Conservation (phyloP, 2,888 invertebrate species). For the Hylaea fasciaria region DNA sequence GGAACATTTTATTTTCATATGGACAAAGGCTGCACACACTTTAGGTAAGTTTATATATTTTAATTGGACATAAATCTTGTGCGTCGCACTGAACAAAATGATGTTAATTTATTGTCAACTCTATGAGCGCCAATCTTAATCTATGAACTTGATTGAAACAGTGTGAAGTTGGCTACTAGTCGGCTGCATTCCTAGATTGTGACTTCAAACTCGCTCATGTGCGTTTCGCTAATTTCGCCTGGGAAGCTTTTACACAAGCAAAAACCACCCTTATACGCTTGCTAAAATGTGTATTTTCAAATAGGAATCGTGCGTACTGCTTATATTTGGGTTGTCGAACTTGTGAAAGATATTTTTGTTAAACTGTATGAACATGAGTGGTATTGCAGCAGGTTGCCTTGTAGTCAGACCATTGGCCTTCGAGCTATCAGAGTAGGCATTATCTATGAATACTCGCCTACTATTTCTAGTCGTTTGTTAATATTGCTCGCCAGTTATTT, state of each 20-base stretch:
- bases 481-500: neutral
- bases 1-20: slow-evolving; percentile 60
- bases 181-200: slow-evolving; percentile 74
- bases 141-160: slow-evolving; percentile 82
- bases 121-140: slow-evolving; percentile 78
- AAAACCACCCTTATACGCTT: slow-evolving; percentile 48
- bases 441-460: slow-evolving; percentile 9
- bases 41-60: slow-evolving; percentile 64
- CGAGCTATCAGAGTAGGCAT: slow-evolving; percentile 40
- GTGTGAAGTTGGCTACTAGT: slow-evolving; percentile 65
- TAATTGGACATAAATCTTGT: slow-evolving; percentile 32
- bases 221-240: slow-evolving; percentile 55
- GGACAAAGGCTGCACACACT: slow-evolving; percentile 67
- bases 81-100: slow-evolving; percentile 33
- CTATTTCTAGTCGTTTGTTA: slow-evolving; percentile 11
- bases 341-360: slow-evolving; percentile 66
- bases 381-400: slow-evolving; percentile 57
- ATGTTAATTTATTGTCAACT: slow-evolving; percentile 52
- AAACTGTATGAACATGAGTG: slow-evolving; percentile 54
- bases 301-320: slow-evolving; percentile 52
- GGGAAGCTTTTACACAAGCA: slow-evolving; percentile 43
- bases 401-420: slow-evolving; percentile 62
- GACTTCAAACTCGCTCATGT: slow-evolving; percentile 68
- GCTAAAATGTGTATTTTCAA: slow-evolving; percentile 45
- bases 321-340: slow-evolving; percentile 73